A percentile compares a stretch with the other conserved stretches of the same genome.
phyloP scores from a whole-genome alignment of 1,140 invertebrate species.

The Cydia fagiglandana region DNA sequence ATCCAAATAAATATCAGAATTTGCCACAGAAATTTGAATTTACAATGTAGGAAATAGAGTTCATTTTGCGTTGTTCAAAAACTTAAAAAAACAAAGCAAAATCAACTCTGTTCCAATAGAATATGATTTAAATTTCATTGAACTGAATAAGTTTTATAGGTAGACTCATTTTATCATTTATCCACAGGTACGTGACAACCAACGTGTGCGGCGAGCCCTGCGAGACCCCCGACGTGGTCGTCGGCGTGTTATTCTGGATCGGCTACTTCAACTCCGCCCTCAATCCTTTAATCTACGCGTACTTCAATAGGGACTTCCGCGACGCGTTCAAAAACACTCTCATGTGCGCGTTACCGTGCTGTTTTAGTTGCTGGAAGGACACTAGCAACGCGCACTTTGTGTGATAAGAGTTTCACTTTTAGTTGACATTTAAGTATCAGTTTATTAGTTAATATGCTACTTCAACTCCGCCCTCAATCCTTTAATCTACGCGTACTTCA shows the following conservation, averaged over 20 bases:
- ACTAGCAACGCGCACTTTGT: constrained; percentile 68
- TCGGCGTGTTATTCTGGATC: constrained; percentile 90
- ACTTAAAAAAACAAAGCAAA: no score
- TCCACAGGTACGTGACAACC: constrained; percentile 90
- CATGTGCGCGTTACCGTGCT: constrained; percentile 88
- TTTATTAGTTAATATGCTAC: constrained; percentile 74
- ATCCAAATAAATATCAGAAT: no score
- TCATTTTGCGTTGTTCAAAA: no score
- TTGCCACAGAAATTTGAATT: no score
- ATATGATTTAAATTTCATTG: no score
- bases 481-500: constrained; percentile 98
- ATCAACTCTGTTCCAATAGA: no score
- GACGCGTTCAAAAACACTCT: constrained; percentile 97
- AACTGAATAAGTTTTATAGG: no score
- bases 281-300: constrained; percentile 98
- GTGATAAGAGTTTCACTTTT: neutral
- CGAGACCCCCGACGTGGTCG: constrained; percentile 89
- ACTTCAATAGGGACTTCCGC: constrained; percentile 98
- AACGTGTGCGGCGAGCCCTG: constrained; percentile 91
- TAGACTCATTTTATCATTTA: neutral
- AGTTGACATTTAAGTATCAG: neutral
- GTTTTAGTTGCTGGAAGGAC: constrained; percentile 80
- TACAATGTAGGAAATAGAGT: no score
- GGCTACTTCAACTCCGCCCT: constrained; percentile 97
- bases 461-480: constrained; percentile 98